phyloP scores from a whole-genome alignment of 2,797 vertebrate genomes.

The Alfaro cultratus region DNA sequence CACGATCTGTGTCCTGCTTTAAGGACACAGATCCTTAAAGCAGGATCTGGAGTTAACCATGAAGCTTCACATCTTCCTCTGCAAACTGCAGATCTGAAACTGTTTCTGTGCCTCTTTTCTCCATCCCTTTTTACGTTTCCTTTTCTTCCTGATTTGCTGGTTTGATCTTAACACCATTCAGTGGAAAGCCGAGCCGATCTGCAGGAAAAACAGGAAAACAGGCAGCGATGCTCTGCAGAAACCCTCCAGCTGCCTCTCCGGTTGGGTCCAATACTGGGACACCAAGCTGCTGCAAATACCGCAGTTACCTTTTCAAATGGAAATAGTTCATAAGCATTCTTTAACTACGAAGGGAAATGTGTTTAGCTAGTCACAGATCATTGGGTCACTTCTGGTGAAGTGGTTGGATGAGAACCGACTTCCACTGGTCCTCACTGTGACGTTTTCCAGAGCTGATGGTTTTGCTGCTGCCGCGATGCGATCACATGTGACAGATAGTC shows the following conservation, averaged over 20 bases:
- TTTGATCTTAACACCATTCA: neutral
- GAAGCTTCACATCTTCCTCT: neutral
- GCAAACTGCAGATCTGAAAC: neutral
- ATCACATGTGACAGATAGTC: constrained; percentile 32
- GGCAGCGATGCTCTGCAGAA: neutral
- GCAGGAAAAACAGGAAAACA: neutral
- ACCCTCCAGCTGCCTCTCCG: neutral
- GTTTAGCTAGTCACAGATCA: neutral
- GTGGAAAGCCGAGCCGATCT: neutral
- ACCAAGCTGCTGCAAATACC: neutral
- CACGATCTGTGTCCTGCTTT: too few species aligned
- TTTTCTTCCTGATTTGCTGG: neutral
- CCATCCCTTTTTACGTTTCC: neutral
- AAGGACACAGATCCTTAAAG: too few species aligned
- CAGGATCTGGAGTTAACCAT: neutral
- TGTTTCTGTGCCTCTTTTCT: neutral
- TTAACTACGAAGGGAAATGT: neutral
- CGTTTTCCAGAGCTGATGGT: constrained; percentile 10
- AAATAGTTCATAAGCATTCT: neutral
- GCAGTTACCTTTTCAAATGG: neutral
- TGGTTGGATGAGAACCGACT: neutral
- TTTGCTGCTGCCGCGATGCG: neutral
- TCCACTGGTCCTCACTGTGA: neutral
- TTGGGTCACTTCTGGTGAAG: neutral
- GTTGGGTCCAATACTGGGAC: neutral